These are phyloP conservation scores for Norana najaformis DNA, from an alignment of 2,888 invertebrate genomes.

Conservation along the genomic window DNA sequence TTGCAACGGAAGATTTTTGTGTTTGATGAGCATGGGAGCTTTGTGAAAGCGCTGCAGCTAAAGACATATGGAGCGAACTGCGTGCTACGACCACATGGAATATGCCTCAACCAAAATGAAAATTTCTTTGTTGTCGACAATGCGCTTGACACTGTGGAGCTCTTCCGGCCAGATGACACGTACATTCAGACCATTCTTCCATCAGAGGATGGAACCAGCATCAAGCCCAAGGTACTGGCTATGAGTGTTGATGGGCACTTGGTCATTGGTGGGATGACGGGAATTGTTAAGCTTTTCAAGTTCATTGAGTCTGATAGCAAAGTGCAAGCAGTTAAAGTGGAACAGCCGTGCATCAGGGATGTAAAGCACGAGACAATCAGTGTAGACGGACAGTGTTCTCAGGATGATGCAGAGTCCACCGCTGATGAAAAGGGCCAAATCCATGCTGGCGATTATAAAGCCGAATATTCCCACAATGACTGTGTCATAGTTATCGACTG, in stretches of 20 bases:
- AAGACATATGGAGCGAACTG: constrained; percentile 18
- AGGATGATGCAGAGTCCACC: not conserved
- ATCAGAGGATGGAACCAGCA: constrained; percentile 19
- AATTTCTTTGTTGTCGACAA: constrained; percentile 26
- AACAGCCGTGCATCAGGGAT: not conserved
- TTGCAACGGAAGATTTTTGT: constrained; percentile 19
- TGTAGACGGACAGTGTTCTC: not conserved
- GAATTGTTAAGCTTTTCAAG: constrained; percentile 21
- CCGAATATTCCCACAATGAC: not conserved
- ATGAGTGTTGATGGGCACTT: not conserved
- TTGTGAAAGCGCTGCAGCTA: not conserved
- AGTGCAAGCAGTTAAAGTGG: not conserved
- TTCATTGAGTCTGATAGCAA: not conserved
- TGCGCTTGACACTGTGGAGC: constrained; percentile 15
- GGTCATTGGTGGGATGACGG: constrained; percentile 21
- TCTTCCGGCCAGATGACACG: not conserved
- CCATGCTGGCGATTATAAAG: not conserved
- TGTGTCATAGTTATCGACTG: constrained; percentile 5
- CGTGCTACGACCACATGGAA: constrained; percentile 23
- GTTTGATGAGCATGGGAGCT: constrained; percentile 22
- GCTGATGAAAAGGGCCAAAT: not conserved
- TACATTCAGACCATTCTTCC: constrained; percentile 17
- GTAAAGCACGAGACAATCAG: not conserved
- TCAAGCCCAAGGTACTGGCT: constrained; percentile 23
- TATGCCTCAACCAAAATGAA: not conserved